Base-by-base conservation (phyloP, 2,113 vertebrate species). In the Pelecanus crispus region DNA sequence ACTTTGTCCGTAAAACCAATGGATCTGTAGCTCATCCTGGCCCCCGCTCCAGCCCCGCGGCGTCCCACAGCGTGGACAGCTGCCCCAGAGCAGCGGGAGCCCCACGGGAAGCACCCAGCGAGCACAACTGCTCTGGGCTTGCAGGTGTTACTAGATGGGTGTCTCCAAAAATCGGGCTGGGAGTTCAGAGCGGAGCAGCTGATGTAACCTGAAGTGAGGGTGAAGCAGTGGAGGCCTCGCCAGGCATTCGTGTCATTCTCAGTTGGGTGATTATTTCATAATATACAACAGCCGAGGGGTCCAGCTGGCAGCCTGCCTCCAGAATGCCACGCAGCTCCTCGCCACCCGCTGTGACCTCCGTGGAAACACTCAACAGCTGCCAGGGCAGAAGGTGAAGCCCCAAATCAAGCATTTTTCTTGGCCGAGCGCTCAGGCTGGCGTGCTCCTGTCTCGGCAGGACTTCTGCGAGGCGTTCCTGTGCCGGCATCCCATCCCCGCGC, bases 401-500 rank as follows among this genome's bases (percentile, higher is more conserved):
- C 52, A 50, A 80, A 28, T 19, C 25, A 21, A 40, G 22, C 5
- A 6, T 55, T 81, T 81, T 89, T 32, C 52, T 52, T 49, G 38
- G 74, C 28, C 6, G 3, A 80, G 53, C 22, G 3, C 21, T 62
- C 42, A 10, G 28, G 8, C 31, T 19, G 20, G 13, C 0, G 0
- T 2, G 9, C 10, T 58, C 3, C 55, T 50, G 38, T 10, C 77
- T 32, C 3, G 0, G 52, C 32, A 84, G 47, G 40, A 42, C 29
- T 68, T 36, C 28, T 13, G 17, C 0, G 0, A 78, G 21, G 18
- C 2, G 3, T 7, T 91, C 59, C 31, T 40, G 13, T 0, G 3
- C 47, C 0, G 0, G 50, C 32, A 55, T 38, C 56, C 25, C 10
- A 9, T 7, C 17, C 13, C 10, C 2, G 2, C 0, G 0, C 11